These are phyloP conservation scores for Syrphus vitripennis DNA, from an alignment of 2,888 invertebrate genomes.

Conservation along the genomic window DNA sequence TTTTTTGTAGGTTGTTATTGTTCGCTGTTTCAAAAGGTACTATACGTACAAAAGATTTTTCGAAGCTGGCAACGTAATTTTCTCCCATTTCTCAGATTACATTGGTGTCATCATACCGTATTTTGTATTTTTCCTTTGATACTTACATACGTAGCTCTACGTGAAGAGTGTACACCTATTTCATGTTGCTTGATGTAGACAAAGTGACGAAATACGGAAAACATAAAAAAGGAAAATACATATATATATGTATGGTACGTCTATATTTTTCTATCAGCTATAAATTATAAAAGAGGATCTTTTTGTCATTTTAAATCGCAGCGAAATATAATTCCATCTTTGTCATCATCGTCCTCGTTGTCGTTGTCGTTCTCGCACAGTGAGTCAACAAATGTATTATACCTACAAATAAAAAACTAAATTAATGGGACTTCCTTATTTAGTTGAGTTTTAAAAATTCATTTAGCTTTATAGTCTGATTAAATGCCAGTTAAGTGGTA, in stretches of 20 bases:
- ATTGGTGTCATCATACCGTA: constrained; percentile 15
- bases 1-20: background rate
- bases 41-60: background rate
- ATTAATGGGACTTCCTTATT: too few species aligned
- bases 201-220: constrained; percentile 7
- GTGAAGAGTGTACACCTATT: background rate
- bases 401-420: too few species aligned
- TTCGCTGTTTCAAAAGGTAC: background rate
- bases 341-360: background rate
- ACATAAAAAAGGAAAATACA: constrained; percentile 3
- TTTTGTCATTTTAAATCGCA: constrained; percentile 1
- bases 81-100: constrained; percentile 23
- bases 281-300: background rate
- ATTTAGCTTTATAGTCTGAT: too few species aligned
- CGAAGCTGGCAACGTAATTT: background rate
- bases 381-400: too few species aligned
- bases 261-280: background rate
- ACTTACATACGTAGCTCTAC: background rate
- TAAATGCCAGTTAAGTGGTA: too few species aligned
- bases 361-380: background rate
- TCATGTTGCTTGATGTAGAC: background rate
- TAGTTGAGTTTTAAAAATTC: too few species aligned
- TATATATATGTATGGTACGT: too few species aligned
- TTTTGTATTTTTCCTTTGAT: background rate
- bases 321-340: background rate